Base-by-base conservation (phyloP, 2,113 vertebrate genomes). In the Ibidorhyncha struthersii region DNA sequence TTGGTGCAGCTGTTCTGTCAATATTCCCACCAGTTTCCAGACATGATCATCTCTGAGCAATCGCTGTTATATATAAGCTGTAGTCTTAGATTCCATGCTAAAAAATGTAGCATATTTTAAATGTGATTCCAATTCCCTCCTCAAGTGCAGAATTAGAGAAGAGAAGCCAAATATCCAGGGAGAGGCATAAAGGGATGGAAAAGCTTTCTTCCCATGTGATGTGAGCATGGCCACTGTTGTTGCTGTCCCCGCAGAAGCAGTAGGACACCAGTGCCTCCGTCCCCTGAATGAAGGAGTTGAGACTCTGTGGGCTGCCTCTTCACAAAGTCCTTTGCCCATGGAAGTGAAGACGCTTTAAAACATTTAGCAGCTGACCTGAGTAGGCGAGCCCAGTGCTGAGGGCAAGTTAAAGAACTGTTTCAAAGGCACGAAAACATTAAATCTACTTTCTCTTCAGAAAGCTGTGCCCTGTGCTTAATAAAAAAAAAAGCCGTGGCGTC, bases 221-320 rank as follows among this genome's bases (percentile, higher is more conserved):
- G 26, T 8, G 49, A 69, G 43, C 18, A 1, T 30, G 26, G 49
- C 71, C 1, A 1, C 53, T 79, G 36, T 52, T 1, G 0, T 25
- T 40, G 49, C 38, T 38, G 43, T 74, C 10, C 58, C 27, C n/a
- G 15, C 61, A 70, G 30, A 67, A 82, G 36, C 43, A 40, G 36
- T 21, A 58, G 70, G 49, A 82, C 30, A 56, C 36, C 25, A 16
- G 26, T 53, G 38, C 43, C 69, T 40, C 2, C 38, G 8, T 65
- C 34, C 40, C 18, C 63, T 17, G 4, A 30, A 9, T 25, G 50
- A 58, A 47, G 22, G 41, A 72, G 65, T 8, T 72, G 30, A 49
- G 10, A 8, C 20, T 52, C 26, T 29, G 4, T 49, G 70, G 10
- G 19, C 59, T 69, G 38, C 53, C 29, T 41, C 55, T 36, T 73